Evolutionary conservation across 2,113 vertebrate species (phyloP).

Genomic region (Aptenodytes forsteri): DNA sequence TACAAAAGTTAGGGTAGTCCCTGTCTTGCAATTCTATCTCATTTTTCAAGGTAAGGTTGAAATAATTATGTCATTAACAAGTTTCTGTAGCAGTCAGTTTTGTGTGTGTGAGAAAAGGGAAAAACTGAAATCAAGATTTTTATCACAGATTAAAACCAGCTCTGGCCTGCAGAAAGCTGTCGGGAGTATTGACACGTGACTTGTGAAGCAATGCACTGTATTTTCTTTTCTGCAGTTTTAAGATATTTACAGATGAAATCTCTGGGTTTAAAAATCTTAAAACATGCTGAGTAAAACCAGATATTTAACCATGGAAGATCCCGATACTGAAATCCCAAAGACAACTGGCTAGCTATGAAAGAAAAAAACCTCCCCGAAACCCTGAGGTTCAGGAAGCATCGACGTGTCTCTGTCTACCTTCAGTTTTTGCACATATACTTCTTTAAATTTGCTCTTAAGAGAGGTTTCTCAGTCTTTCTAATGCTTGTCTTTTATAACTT

Average conservation of each 20-base stretch:
- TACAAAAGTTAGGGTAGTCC: background rate
- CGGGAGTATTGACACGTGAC: rapidly evolving
- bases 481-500: background rate
- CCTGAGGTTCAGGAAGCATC: background rate
- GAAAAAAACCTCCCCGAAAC: background rate
- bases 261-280: background rate
- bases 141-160: too few relatives aligned
- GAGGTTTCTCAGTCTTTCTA: background rate
- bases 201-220: background rate
- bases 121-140: background rate
- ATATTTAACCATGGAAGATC: background rate
- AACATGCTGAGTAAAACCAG: background rate
- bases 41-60: background rate
- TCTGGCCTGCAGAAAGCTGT: background rate
- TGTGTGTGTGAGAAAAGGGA: background rate
- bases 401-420: background rate
- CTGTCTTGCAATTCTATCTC: background rate
- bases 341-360: background rate
- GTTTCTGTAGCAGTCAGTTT: background rate
- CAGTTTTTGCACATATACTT: background rate
- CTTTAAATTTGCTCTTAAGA: background rate
- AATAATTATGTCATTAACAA: background rate
- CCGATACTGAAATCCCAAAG: background rate
- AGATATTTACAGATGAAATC: background rate
- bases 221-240: background rate